Evolutionary conservation across 2,888 invertebrate species (phyloP).

Genomic region (Eledona agricola): DNA sequence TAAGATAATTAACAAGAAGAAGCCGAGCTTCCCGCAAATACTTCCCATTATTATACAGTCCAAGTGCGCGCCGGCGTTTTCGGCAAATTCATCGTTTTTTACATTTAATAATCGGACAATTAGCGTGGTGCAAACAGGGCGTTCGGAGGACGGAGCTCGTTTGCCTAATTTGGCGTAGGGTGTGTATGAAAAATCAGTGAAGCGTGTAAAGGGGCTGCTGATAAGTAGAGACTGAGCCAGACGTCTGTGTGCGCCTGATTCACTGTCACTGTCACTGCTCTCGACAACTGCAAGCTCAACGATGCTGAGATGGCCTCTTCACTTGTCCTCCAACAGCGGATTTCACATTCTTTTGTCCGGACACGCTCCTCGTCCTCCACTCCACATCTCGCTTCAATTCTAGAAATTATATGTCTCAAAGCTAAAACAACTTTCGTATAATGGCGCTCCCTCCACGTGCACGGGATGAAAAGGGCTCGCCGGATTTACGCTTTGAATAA

Average conservation of each 20-base stretch:
- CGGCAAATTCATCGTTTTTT: slow-evolving; percentile 7
- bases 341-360: slow-evolving; percentile 57
- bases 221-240: slow-evolving; percentile 29
- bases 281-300: slow-evolving; percentile 54
- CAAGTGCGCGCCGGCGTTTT: slow-evolving; percentile 23
- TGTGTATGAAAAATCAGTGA: slow-evolving; percentile 32
- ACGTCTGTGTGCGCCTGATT: slow-evolving; percentile 29
- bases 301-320: slow-evolving; percentile 55
- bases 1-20: slow-evolving; percentile 57
- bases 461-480: no score
- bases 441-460: slow-evolving; percentile 20
- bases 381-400: slow-evolving; percentile 27
- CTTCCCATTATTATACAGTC: slow-evolving; percentile 36
- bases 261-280: slow-evolving; percentile 38
- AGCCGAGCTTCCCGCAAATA: slow-evolving; percentile 39
- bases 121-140: slow-evolving; percentile 14
- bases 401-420: slow-evolving; percentile 27
- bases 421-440: slow-evolving; percentile 27
- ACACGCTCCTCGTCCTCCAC: slow-evolving; percentile 48
- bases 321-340: slow-evolving; percentile 54
- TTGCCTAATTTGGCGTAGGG: slow-evolving; percentile 19
- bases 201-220: slow-evolving; percentile 24
- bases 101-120: slow-evolving; percentile 15
- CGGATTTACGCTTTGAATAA: no score
- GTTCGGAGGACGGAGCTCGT: slow-evolving; percentile 10